Evolutionary conservation across 2,113 vertebrate species (phyloP).

Genomic region (Athene noctua): DNA sequence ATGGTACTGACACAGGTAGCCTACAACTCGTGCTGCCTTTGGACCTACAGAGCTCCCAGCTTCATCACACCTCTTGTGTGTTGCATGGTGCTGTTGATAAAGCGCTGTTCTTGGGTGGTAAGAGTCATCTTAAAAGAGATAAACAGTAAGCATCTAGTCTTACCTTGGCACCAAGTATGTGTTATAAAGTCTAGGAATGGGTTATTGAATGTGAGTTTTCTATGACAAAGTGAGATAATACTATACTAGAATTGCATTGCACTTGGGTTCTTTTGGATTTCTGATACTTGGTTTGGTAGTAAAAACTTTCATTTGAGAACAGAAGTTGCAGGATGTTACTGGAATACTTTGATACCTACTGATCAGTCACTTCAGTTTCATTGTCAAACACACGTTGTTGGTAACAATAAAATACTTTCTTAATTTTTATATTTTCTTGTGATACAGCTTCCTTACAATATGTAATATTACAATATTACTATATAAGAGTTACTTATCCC

Average conservation of each 20-base stretch:
- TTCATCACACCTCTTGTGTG: background rate
- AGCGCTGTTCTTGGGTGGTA: background rate
- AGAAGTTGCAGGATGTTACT: background rate
- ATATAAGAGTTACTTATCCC: background rate
- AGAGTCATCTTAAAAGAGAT: background rate
- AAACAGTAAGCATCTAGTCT: background rate
- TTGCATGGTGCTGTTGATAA: background rate
- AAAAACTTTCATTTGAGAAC: background rate
- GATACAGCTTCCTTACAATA: background rate
- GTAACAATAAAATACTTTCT: background rate
- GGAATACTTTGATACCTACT: background rate
- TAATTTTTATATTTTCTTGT: background rate
- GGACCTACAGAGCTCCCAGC: fast-evolving
- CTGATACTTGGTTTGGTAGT: background rate
- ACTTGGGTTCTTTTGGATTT: background rate
- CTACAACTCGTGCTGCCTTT: background rate
- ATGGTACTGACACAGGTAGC: background rate
- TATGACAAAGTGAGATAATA: background rate
- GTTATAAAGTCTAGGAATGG: background rate
- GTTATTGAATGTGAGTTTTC: background rate
- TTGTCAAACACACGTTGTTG: fast-evolving
- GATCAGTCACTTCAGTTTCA: background rate
- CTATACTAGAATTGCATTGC: background rate
- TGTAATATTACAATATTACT: too few species aligned
- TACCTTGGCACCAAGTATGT: background rate